Percentiles rank a stretch among this genome's conserved stretches.
phyloP scores from a whole-genome alignment of 2,797 vertebrate genomes.

The Pangasius mekongensis region DNA sequence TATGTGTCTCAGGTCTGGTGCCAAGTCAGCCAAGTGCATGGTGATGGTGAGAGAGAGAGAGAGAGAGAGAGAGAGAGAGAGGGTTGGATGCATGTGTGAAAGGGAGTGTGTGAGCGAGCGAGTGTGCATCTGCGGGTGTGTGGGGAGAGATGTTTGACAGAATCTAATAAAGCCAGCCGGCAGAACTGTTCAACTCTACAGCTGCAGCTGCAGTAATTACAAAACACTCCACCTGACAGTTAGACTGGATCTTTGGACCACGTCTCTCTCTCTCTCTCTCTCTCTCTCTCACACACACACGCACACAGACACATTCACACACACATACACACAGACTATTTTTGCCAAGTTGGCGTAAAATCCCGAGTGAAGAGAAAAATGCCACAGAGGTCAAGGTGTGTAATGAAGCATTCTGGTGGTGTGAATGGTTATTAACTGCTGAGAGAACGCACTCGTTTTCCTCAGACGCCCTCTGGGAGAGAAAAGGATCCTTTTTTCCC shows the following conservation, averaged over 20 bases:
- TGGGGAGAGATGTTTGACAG: constrained; percentile 57
- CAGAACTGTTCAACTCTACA: constrained; percentile 59
- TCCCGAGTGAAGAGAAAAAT: constrained; percentile 63
- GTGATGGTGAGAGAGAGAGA: background rate
- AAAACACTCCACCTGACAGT: constrained; percentile 72
- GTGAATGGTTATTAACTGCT: constrained; percentile 65
- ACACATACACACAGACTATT: constrained; percentile 55
- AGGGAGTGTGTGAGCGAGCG: constrained; percentile 1
- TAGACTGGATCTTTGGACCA: constrained; percentile 52
- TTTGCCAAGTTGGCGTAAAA: constrained; percentile 59
- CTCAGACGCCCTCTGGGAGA: constrained; percentile 37
- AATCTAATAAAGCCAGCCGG: constrained; percentile 58
- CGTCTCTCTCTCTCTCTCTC: background rate
- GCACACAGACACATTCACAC: constrained; percentile 12
- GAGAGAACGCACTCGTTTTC: constrained; percentile 58
- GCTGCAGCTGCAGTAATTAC: constrained; percentile 62
- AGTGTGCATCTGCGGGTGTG: constrained; percentile 32
- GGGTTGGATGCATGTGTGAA: constrained; percentile 24
- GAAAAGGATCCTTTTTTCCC: constrained; percentile 34
- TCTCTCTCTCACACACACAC: constrained; percentile 13
- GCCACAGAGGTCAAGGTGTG: constrained; percentile 65
- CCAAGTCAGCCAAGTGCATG: background rate
- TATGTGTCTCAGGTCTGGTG: background rate
- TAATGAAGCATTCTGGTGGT: constrained; percentile 67
- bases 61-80: background rate